Percentiles rank a stretch among this genome's conserved stretches.
phyloP scores from a whole-genome alignment of 2,797 vertebrate species.

The Sebastes matsubarae region DNA sequence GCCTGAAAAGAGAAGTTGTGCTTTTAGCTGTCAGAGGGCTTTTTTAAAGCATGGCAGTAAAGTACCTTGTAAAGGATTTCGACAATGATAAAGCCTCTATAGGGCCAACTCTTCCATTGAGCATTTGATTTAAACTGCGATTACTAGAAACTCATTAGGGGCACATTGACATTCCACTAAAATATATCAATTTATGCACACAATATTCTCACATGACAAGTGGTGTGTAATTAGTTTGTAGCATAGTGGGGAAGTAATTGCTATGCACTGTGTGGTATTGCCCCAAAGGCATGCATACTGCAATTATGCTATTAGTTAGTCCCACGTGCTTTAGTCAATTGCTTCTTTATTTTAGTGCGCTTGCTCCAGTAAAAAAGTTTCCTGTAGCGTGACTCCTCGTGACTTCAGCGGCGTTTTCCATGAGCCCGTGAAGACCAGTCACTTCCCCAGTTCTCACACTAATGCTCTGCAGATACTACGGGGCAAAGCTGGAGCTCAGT shows the following conservation, averaged over 20 bases:
- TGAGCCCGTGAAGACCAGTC: conserved; percentile 55
- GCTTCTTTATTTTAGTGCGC: conserved; percentile 7
- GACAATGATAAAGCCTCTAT: conserved; percentile 10
- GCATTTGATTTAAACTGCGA: conserved; percentile 19
- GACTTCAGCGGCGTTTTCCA: conserved; percentile 25
- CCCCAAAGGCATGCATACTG: conserved; percentile 4
- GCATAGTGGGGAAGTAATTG: conserved; percentile 35
- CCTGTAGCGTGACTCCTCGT: conserved; percentile 17
- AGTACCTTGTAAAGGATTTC: conserved; percentile 35
- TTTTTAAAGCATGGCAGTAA: conserved; percentile 37
- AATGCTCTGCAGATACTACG: conserved; percentile 47
- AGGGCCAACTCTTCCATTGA: conserved; percentile 17
- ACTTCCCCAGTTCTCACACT: conserved; percentile 22
- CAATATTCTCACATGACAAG: conserved; percentile 39
- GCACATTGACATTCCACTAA: conserved; percentile 41
- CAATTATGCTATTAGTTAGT: conserved; percentile 47
- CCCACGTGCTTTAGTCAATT: conserved; percentile 28
- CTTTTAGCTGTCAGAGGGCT: conserved; percentile 42
- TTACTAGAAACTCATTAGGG: conserved; percentile 45
- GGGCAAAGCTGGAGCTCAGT: conserved; percentile 58
- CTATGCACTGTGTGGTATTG: conserved; percentile 7
- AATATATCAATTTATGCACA: conserved; percentile 31
- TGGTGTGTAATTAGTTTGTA: conserved; percentile 49
- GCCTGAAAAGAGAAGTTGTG: conserved; percentile 22
- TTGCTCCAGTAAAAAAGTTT: neutral